Evolutionary conservation across 2,888 invertebrate species (phyloP).

Genomic region (Netelia inedita): DNA sequence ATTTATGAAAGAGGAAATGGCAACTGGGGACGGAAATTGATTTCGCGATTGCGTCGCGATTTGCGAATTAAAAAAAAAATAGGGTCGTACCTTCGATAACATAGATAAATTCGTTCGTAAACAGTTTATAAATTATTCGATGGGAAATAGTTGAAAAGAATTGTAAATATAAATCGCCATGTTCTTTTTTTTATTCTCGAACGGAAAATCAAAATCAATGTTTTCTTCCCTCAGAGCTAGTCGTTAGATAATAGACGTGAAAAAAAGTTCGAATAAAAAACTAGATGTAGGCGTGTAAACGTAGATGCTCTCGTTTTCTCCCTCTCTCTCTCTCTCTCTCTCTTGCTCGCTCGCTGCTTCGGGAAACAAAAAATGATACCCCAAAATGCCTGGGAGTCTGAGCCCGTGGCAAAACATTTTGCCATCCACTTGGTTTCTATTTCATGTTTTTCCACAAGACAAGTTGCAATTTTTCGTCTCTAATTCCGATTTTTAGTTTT

Average conservation of each 20-base stretch:
- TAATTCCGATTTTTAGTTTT: too few relatives aligned
- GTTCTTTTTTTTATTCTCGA: background rate
- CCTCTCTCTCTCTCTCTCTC: too few relatives aligned
- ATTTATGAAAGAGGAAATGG: conserved; percentile 20
- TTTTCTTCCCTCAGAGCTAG: background rate
- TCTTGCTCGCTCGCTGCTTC: background rate
- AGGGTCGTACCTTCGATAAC: background rate
- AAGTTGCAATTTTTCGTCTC: background rate
- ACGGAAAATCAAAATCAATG: background rate
- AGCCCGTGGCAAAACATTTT: background rate
- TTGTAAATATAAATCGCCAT: too few relatives aligned
- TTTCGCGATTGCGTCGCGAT: background rate
- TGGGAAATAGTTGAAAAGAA: too few relatives aligned
- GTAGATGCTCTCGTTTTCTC: background rate
- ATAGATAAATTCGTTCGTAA: background rate
- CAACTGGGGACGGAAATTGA: background rate
- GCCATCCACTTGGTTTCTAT: background rate
- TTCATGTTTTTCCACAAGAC: background rate
- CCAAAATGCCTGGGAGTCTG: background rate
- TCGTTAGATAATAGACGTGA: background rate
- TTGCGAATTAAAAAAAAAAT: background rate
- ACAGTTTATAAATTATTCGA: too few relatives aligned
- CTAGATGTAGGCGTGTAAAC: background rate
- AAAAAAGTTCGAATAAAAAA: background rate
- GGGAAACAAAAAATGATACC: background rate